A percentile compares a stretch with the other conserved stretches of the same genome.
Conservation (phyloP, 2,797 vertebrate genomes). For the Malacoctenus gilli region DNA sequence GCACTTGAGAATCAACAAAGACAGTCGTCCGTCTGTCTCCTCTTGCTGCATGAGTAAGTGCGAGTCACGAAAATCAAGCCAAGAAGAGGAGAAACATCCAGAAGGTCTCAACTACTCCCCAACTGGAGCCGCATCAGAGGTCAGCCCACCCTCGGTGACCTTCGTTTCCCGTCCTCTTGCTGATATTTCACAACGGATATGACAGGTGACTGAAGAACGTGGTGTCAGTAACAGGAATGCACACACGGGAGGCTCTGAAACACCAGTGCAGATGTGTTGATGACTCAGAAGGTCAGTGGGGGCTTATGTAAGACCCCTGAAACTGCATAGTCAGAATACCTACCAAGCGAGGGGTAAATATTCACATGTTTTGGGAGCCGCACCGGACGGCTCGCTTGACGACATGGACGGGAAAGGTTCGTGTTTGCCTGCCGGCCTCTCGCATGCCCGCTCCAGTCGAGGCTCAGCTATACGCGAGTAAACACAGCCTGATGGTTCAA, state of each 20-base stretch:
- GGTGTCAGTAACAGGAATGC: neutral
- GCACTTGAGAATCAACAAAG: too few species aligned
- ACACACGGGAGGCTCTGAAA: too few species aligned
- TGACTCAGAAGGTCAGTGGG: slow-evolving; percentile 14
- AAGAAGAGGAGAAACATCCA: too few species aligned
- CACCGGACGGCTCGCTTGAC: neutral
- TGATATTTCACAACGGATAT: slow-evolving; percentile 20
- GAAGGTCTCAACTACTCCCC: too few species aligned
- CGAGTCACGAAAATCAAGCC: too few species aligned
- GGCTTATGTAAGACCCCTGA: slow-evolving; percentile 20
- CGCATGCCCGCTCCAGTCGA: slow-evolving; percentile 11
- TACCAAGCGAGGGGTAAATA: slow-evolving; percentile 22
- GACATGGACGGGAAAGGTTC: slow-evolving; percentile 2
- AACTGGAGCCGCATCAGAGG: too few species aligned
- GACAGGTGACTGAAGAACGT: slow-evolving; percentile 15
- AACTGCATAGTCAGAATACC: slow-evolving; percentile 18
- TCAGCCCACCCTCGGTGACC: slow-evolving; percentile 2
- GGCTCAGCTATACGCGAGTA: slow-evolving; percentile 12
- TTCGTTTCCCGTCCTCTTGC: slow-evolving; percentile 46
- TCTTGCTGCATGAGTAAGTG: too few species aligned
- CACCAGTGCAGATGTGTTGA: slow-evolving; percentile 25
- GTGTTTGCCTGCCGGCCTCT: slow-evolving; percentile 13
- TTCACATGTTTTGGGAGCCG: slow-evolving; percentile 10
- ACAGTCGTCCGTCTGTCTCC: too few species aligned
- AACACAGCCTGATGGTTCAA: slow-evolving; percentile 28